Evolutionary conservation across 2,797 vertebrate species (phyloP).

Genomic region (Acanthurus leucopareius): DNA sequence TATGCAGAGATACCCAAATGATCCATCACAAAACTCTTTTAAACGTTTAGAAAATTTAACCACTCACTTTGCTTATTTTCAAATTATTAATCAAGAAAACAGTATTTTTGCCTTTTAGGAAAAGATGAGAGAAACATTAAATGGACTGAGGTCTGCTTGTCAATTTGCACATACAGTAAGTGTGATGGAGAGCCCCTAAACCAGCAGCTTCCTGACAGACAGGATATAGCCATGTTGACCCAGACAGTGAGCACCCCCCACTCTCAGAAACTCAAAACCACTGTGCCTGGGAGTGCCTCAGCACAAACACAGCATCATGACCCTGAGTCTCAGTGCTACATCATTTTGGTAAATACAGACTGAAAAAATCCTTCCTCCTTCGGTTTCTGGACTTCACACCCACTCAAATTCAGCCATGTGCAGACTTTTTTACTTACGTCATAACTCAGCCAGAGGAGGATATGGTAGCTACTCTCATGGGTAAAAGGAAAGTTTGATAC

Average conservation of each 20-base stretch:
- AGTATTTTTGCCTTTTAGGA: neutral
- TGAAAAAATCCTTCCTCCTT: neutral
- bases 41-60: no score
- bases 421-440: neutral
- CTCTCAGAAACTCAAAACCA: slow-evolving; percentile 13
- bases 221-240: slow-evolving; percentile 57
- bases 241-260: slow-evolving; percentile 18
- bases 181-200: slow-evolving; percentile 16
- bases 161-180: neutral
- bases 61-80: neutral
- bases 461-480: neutral
- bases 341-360: slow-evolving; percentile 37
- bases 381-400: slow-evolving; percentile 18
- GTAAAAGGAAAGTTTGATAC: slow-evolving; percentile 70
- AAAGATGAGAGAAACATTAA: neutral
- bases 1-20: neutral
- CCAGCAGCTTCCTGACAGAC: slow-evolving; percentile 31
- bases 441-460: neutral
- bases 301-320: slow-evolving; percentile 21
- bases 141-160: neutral
- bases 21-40: no score
- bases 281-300: slow-evolving; percentile 34
- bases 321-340: slow-evolving; percentile 17
- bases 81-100: neutral
- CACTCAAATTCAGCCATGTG: slow-evolving; percentile 15